phyloP scores from a whole-genome alignment of 2,888 invertebrate species.

The Lepidochrysops patricia region DNA sequence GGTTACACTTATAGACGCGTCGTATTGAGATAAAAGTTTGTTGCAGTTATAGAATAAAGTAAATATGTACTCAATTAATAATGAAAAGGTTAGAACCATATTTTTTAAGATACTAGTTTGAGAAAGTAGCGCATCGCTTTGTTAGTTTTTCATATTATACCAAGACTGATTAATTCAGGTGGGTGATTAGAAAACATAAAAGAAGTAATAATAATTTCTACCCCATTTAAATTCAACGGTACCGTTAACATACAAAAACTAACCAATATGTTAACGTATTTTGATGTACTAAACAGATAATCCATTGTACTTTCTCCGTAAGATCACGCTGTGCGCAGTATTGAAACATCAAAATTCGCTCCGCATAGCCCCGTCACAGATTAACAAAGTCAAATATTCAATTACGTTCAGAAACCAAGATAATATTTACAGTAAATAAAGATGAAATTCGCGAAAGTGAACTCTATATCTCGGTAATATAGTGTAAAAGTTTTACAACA shows the following conservation, averaged over 20 bases:
- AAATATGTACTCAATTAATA: too few species aligned
- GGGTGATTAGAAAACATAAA: too few species aligned
- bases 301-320: constrained; percentile 15
- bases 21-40: too few species aligned
- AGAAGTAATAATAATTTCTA: too few species aligned
- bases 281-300: constrained; percentile 10
- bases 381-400: constrained; percentile 70
- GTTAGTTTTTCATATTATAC: too few species aligned
- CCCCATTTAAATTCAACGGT: background rate
- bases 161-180: too few species aligned
- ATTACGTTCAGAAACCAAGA: constrained; percentile 39
- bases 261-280: background rate
- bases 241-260: constrained; percentile 3
- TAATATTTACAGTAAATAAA: constrained; percentile 3
- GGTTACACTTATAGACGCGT: too few species aligned
- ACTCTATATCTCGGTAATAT: constrained; percentile 25
- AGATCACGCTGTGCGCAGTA: constrained; percentile 25
- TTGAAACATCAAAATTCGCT: constrained; percentile 24
- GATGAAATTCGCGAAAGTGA: constrained; percentile 21
- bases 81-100: too few species aligned
- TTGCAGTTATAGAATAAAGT: too few species aligned
- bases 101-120: too few species aligned
- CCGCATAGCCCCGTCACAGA: constrained; percentile 58
- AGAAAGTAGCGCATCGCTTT: too few species aligned
- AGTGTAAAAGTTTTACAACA: constrained; percentile 9